Evolutionary conservation across 2,797 vertebrate genomes (phyloP).

Genomic region (Microhierax caerulescens): DNA sequence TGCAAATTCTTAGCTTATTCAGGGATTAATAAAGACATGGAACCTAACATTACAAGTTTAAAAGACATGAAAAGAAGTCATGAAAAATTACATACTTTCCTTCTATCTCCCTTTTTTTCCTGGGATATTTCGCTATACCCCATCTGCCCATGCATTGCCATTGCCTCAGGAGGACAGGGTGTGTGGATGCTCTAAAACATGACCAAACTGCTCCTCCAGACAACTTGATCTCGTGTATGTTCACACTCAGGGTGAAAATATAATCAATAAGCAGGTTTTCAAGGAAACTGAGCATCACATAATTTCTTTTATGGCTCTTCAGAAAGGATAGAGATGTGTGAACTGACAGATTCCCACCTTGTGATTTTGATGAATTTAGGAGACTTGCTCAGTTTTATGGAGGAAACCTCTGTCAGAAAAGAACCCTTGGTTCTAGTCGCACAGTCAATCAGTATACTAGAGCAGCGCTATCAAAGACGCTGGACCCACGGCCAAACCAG

Average conservation of each 20-base stretch:
- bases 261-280: not conserved
- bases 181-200: rapidly evolving
- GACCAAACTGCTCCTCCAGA: not conserved
- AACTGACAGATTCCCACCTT: not conserved
- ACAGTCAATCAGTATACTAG: not conserved
- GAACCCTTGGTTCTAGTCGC: not conserved
- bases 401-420: not conserved
- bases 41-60: not conserved
- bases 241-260: not conserved
- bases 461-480: rapidly evolving
- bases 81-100: not conserved
- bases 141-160: rapidly evolving
- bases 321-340: not conserved
- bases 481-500: not conserved
- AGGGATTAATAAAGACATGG: not conserved
- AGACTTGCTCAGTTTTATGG: not conserved
- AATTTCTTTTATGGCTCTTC: not conserved
- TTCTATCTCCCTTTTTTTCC: not conserved
- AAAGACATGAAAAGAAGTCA: not conserved
- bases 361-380: not conserved
- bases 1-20: not conserved
- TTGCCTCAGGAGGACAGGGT: not conserved
- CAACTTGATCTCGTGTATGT: not conserved
- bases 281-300: not conserved
- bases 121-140: rapidly evolving